Percentiles rank a stretch among this genome's conserved stretches.
Conservation (phyloP, 2,888 invertebrate species). For the Corbicula japonica region DNA sequence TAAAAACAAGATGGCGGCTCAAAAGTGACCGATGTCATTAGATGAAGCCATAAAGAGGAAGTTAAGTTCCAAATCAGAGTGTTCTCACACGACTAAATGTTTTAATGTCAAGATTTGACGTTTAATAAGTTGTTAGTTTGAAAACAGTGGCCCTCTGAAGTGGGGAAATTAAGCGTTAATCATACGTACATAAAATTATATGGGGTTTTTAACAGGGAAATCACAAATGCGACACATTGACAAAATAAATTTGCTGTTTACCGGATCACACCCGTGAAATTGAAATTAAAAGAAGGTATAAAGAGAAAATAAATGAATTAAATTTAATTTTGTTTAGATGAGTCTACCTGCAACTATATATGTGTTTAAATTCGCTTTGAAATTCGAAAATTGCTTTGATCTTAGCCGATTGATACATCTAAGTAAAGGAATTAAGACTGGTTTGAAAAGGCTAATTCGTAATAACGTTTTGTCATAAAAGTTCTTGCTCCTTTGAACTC, state of each 20-base stretch:
- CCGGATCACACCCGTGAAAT: constrained; percentile 64
- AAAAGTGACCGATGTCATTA: constrained; percentile 24
- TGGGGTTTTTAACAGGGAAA: constrained; percentile 47
- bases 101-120: constrained; percentile 40
- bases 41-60: constrained; percentile 25
- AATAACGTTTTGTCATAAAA: constrained; percentile 66
- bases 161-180: constrained; percentile 40
- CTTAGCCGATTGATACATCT: constrained; percentile 41
- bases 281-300: constrained; percentile 60
- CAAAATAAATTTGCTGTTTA: constrained; percentile 65
- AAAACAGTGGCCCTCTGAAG: constrained; percentile 37
- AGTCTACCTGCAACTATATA: constrained; percentile 53
- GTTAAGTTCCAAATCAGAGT: constrained; percentile 29
- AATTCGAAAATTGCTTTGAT: constrained; percentile 53
- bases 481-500: constrained; percentile 53
- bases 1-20: too few species aligned
- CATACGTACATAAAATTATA: constrained; percentile 55
- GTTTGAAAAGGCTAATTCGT: constrained; percentile 66
- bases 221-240: constrained; percentile 40
- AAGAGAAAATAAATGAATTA: constrained; percentile 68
- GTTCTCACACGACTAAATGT: constrained; percentile 24
- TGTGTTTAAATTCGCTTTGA: constrained; percentile 60
- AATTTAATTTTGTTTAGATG: constrained; percentile 69
- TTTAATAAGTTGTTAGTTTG: constrained; percentile 24
- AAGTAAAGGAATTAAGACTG: constrained; percentile 65